Evolutionary conservation across 23 tunicate species (phyloP), one percentile per base, ranked within the genome.

Genomic region (Halocynthia roretzi): DNA sequence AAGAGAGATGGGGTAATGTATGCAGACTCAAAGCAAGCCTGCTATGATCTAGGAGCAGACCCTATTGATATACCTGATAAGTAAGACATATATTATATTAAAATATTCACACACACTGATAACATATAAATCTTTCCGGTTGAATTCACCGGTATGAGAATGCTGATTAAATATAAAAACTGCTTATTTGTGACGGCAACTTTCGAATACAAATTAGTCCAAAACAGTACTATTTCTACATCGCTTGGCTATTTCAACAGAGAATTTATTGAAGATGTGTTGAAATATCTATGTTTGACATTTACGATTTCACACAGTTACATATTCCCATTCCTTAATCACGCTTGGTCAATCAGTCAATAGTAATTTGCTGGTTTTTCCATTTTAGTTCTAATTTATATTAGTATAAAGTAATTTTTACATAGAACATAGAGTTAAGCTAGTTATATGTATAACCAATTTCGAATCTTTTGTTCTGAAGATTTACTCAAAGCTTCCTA

Each of bases 401-500:
- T 31, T 31, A 31, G 44, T 31, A 31, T 1, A 31, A 31, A 31
- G 44, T 31, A 31, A 4, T 31, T 31, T 1, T 31, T 31, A 31
- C 4, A 31, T 31, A 31, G 44, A 31, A 31, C 44, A 31, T 31
- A 31, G 44, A 31, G 44, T 31, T 31, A 1, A 31, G 44, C 44
- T 31, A 31, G 44, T 31, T 31, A 4, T 31, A 31, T 31, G 44
- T 31, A 31, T 31, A 31, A 31, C 44, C 44, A 31, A 31, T 31
- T 31, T 31, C 44, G 44, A 31, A 31, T 31, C 44, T 31, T 31
- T 31, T 31, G 44, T 0, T 31, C 44, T 31, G 44, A 85, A 89
- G 96, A 56, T 89, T 79, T 52, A 72, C 71, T 9, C 98, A 92
- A 80, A 92, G 98, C 55, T 92, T 86, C 70, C 71, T 92, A 14